Evolutionary conservation across 53 echinoderm and acorn worm species (phyloP).

Genomic region (Crossaster papposus): DNA sequence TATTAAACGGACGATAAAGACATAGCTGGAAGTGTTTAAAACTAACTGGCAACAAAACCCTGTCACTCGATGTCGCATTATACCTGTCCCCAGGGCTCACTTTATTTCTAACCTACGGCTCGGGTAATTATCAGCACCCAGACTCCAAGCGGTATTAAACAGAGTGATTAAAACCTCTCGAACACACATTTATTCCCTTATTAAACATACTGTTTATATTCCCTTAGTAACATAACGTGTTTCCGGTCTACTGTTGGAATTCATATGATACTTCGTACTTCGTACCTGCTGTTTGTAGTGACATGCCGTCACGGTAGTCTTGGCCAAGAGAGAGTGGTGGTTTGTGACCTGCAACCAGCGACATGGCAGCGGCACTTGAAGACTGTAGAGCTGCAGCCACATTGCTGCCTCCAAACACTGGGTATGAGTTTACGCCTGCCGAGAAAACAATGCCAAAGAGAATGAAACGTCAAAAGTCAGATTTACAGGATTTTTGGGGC

Average conservation of each 20-base stretch:
- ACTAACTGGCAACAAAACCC: too few relatives aligned
- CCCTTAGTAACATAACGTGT: too few relatives aligned
- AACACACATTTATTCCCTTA: too few relatives aligned
- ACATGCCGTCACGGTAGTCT: slow-evolving; percentile 8
- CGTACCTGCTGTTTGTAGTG: slow-evolving; percentile 16
- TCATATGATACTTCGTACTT: not conserved
- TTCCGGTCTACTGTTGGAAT: not conserved
- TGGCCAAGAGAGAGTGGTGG: not conserved
- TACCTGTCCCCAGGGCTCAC: too few relatives aligned
- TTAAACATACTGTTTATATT: too few relatives aligned
- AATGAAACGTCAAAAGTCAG: not conserved
- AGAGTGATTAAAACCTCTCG: too few relatives aligned
- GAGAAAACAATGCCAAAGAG: not conserved
- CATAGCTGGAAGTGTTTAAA: too few relatives aligned
- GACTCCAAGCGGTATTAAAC: too few relatives aligned
- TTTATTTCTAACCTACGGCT: too few relatives aligned
- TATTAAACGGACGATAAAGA: too few relatives aligned
- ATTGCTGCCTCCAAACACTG: slow-evolving; percentile 14
- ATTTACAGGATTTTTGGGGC: not conserved
- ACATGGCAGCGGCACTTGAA: slow-evolving; percentile 31
- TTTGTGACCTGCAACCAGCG: slow-evolving; percentile 35
- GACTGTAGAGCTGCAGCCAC: slow-evolving; percentile 41
- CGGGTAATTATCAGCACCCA: too few relatives aligned
- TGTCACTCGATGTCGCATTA: too few relatives aligned
- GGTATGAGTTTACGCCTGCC: slow-evolving; percentile 9